Conservation (phyloP, 2,797 vertebrate species). For the Ispidina picta region DNA sequence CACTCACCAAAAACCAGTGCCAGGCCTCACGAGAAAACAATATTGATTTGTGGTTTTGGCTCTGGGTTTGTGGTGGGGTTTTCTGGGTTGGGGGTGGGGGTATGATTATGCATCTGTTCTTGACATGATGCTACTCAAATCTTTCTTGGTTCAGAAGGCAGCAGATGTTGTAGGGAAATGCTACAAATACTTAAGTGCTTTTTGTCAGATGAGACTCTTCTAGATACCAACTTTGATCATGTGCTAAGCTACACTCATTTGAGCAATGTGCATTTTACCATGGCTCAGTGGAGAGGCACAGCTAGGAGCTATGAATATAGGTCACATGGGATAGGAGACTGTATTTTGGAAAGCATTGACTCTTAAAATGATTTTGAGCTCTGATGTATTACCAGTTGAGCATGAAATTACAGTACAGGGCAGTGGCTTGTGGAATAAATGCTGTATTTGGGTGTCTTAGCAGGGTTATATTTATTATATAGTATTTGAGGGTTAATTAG, state of each 20-base stretch:
- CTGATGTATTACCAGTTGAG: conserved; percentile 45
- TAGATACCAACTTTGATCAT: not conserved
- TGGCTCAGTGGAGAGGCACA: conserved; percentile 51
- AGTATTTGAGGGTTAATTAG: not conserved
- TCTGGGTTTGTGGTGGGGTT: not conserved
- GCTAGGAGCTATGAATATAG: conserved; percentile 51
- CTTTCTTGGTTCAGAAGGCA: not conserved
- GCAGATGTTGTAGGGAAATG: not conserved
- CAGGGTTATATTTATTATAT: not conserved
- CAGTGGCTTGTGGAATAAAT: conserved; percentile 18
- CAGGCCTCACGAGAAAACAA: not conserved
- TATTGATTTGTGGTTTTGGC: not conserved
- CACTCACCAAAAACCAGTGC: not conserved
- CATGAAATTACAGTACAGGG: conserved; percentile 47
- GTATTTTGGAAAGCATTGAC: conserved; percentile 61
- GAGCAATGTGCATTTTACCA: not conserved
- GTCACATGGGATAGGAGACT: not conserved
- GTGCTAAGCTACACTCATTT: not conserved
- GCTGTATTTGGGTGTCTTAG: conserved; percentile 7
- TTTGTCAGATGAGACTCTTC: not conserved
- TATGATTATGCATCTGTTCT: not conserved
- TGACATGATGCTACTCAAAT: not conserved
- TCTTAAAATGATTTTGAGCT: conserved; percentile 45
- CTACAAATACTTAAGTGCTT: not conserved
- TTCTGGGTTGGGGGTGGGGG: not conserved